phyloP scores from a whole-genome alignment of 1,140 invertebrate species.

The Trypoxylus dichotomus region DNA sequence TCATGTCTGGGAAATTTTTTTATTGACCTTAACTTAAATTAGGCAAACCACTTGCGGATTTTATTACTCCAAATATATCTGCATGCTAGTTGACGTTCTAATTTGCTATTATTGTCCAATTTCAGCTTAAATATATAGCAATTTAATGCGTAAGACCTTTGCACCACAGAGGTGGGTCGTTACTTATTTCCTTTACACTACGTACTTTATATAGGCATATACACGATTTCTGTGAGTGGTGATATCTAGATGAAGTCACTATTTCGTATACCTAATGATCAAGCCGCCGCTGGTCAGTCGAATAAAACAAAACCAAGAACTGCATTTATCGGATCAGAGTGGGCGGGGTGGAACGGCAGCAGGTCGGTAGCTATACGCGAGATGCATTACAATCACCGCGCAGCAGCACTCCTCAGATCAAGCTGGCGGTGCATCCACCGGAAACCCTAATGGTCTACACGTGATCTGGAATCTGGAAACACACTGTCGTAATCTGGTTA shows the following conservation, averaged over 20 bases:
- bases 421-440: conserved; percentile 40
- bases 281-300: conserved; percentile 27
- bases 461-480: conserved; percentile 50
- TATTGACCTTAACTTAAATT: too few species aligned
- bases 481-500: conserved; percentile 45
- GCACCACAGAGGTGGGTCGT: too few species aligned
- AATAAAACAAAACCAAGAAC: conserved; percentile 43
- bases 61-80: too few species aligned
- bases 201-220: neutral
- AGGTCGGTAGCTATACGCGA: conserved; percentile 42
- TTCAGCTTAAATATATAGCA: too few species aligned
- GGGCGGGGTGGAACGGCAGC: conserved; percentile 44
- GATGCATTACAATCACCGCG: conserved; percentile 39
- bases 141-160: too few species aligned
- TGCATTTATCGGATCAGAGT: conserved; percentile 46
- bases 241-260: conserved; percentile 22
- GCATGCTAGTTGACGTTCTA: too few species aligned
- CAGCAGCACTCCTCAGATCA: conserved; percentile 33
- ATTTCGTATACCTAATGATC: conserved; percentile 34
- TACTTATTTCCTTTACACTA: too few species aligned
- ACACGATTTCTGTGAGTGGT: neutral
- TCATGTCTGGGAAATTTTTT: too few species aligned
- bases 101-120: too few species aligned
- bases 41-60: too few species aligned
- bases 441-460: conserved; percentile 50